phyloP scores from a whole-genome alignment of 2,113 vertebrate species.

The Nyctereutes procyonoides region DNA sequence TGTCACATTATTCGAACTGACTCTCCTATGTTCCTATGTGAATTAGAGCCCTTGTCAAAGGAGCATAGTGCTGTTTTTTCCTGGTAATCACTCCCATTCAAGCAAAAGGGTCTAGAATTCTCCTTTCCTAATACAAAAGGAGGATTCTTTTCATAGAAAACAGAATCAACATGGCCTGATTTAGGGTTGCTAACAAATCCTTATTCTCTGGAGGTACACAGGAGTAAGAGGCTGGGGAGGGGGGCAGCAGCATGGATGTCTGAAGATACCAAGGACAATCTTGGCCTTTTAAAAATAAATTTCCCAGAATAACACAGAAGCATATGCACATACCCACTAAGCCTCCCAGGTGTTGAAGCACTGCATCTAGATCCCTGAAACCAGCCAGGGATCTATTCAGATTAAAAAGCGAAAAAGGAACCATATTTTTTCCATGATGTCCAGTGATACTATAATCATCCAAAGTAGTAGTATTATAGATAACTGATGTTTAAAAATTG shows the following conservation, averaged over 20 bases:
- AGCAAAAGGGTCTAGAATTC: neutral
- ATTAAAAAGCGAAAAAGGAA: neutral
- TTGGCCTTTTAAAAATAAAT: conserved; percentile 14
- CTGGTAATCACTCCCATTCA: neutral
- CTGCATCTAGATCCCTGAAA: neutral
- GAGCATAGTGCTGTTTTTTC: neutral
- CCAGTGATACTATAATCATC: neutral
- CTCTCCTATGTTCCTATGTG: neutral
- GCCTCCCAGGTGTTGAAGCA: neutral
- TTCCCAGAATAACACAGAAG: neutral
- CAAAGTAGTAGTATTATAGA: neutral
- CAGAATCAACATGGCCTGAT: neutral
- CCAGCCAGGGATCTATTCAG: neutral
- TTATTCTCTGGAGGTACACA: neutral
- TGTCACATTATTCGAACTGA: neutral
- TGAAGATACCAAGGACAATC: neutral
- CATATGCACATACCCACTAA: neutral
- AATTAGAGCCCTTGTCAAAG: neutral
- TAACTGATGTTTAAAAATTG: neutral
- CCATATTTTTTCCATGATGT: neutral
- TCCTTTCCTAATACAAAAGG: neutral
- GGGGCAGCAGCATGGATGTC: neutral
- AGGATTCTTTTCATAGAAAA: neutral
- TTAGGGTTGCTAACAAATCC: neutral
- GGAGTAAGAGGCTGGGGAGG: neutral